Evolutionary conservation across 2,888 invertebrate species (phyloP).

Genomic region (Coleophora deauratella): DNA sequence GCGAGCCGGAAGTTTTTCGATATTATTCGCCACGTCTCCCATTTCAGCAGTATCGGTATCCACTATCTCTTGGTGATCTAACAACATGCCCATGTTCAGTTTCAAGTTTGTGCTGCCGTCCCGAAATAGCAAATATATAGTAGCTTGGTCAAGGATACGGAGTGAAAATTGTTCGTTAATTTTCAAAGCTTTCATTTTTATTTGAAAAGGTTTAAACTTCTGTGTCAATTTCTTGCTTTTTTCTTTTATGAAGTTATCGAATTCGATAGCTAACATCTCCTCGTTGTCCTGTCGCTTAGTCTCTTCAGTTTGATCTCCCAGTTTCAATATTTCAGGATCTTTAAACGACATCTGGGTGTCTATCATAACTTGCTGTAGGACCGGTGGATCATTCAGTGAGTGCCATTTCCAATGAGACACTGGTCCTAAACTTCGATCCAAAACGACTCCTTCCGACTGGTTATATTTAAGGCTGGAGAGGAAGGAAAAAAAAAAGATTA

Average conservation of each 20-base stretch:
- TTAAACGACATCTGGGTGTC: conserved; percentile 56
- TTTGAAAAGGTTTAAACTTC: conserved; percentile 58
- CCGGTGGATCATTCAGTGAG: conserved; percentile 55
- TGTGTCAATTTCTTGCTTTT: conserved; percentile 53
- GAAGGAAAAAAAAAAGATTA: no score
- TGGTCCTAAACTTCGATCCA: conserved; percentile 54
- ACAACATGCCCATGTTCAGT: conserved; percentile 61
- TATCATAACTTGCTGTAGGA: conserved; percentile 62
- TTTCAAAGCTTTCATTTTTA: conserved; percentile 62
- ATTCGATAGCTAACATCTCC: conserved; percentile 61
- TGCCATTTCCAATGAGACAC: conserved; percentile 66
- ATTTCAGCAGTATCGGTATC: conserved; percentile 44
- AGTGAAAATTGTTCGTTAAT: conserved; percentile 62
- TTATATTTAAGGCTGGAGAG: conserved; percentile 55
- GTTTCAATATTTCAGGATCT: conserved; percentile 46
- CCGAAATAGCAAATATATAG: conserved; percentile 49
- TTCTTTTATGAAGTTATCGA: conserved; percentile 59
- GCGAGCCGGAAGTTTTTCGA: conserved; percentile 38
- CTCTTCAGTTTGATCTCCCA: conserved; percentile 24
- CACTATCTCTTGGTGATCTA: conserved; percentile 66
- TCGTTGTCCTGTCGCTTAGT: conserved; percentile 34
- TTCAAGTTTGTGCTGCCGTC: conserved; percentile 55
- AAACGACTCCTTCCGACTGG: conserved; percentile 61
- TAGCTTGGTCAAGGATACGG: conserved; percentile 55
- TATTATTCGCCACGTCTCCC: conserved; percentile 27